These are phyloP conservation scores for Campoletis raptor DNA, from an alignment of 2,888 invertebrate genomes.

Conservation along the genomic window DNA sequence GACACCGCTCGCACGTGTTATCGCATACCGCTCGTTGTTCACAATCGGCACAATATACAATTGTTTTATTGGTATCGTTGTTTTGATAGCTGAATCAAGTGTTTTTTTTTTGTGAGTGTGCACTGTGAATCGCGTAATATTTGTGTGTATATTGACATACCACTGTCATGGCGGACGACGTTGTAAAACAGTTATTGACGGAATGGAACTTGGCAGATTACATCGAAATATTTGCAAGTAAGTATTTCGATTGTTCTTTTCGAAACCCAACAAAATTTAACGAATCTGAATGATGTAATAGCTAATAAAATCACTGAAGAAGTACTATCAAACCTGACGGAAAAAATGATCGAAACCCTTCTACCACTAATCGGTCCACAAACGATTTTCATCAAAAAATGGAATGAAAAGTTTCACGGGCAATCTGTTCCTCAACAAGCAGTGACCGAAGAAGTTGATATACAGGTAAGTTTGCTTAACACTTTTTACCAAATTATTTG, in stretches of 20 bases:
- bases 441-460: not conserved
- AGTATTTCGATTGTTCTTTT: not conserved
- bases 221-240: slow-evolving; percentile 20
- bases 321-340: not conserved
- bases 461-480: not conserved
- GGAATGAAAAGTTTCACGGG: not conserved
- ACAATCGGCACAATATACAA: too few relatives aligned
- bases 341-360: slow-evolving; percentile 17
- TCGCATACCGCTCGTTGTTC: too few relatives aligned
- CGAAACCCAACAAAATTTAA: not conserved
- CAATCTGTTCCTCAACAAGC: not conserved
- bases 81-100: too few relatives aligned
- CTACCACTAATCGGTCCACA: slow-evolving; percentile 7
- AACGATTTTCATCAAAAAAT: not conserved
- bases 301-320: slow-evolving; percentile 13
- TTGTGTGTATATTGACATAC: not conserved
- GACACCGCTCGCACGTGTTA: too few relatives aligned
- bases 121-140: not conserved
- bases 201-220: slow-evolving; percentile 11
- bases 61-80: too few relatives aligned
- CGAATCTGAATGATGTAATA: not conserved
- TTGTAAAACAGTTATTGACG: slow-evolving; percentile 10
- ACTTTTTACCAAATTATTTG: too few relatives aligned
- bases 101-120: too few relatives aligned
- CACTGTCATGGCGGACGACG: not conserved